A percentile compares a stretch with the other conserved stretches of the same genome.
These are phyloP conservation scores for Burhinus oedicnemus DNA, from an alignment of 2,113 vertebrate genomes.

Conservation along the genomic window DNA sequence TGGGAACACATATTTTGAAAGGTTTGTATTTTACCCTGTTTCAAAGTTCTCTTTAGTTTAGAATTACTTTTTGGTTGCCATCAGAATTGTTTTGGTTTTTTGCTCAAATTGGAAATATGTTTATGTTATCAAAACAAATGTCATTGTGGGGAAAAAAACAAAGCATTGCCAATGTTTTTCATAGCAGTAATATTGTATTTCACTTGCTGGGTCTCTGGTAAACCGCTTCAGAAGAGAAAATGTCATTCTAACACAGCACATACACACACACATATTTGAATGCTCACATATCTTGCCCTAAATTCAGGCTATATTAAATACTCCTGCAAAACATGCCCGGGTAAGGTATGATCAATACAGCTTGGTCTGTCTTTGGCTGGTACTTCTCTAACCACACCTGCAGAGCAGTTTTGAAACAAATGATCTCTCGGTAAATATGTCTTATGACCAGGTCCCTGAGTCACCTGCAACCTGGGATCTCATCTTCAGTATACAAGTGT, in stretches of 20 bases:
- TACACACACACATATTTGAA: not conserved
- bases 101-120: not conserved
- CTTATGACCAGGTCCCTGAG: not conserved
- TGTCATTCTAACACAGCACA: not conserved
- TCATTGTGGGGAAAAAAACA: not conserved
- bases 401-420: not conserved
- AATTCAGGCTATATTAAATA: not conserved
- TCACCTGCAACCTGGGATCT: not conserved
- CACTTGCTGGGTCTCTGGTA: not conserved
- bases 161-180: not conserved
- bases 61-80: not conserved
- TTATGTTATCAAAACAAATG: constrained; percentile 22
- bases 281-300: not conserved
- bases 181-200: not conserved
- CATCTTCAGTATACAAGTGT: not conserved
- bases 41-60: not conserved
- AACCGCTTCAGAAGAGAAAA: not conserved
- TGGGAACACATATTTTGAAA: not conserved
- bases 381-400: not conserved
- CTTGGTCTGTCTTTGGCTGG: not conserved
- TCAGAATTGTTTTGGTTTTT: not conserved
- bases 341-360: not conserved
- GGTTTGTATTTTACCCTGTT: not conserved
- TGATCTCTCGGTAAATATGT: not conserved
- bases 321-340: not conserved